phyloP scores from a whole-genome alignment of 2,113 vertebrate genomes.

The Silurus asotus region DNA sequence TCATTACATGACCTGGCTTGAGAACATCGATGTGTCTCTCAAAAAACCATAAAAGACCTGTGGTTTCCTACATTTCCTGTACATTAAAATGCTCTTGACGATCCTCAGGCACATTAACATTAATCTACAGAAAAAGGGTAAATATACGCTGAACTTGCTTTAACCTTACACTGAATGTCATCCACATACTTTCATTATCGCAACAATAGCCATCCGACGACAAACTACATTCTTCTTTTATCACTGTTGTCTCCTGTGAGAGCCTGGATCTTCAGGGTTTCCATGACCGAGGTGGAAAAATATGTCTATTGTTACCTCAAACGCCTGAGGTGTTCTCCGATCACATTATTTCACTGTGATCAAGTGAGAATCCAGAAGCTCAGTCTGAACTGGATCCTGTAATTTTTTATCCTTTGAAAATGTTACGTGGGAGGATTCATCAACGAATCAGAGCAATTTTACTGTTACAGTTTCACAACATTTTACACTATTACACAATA shows the following conservation, averaged over 20 bases:
- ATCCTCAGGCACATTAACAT: not conserved
- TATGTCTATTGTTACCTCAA: slow-evolving; percentile 29
- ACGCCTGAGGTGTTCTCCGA: slow-evolving; percentile 13
- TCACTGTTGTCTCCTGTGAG: not conserved
- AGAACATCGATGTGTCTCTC: no score
- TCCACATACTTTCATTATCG: not conserved
- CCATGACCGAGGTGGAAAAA: slow-evolving; percentile 13
- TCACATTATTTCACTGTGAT: not conserved
- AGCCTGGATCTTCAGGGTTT: not conserved
- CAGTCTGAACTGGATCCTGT: not conserved
- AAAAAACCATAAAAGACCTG: no score
- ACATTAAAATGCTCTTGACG: not conserved
- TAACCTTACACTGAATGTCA: not conserved
- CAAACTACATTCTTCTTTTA: not conserved
- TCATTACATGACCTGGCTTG: no score
- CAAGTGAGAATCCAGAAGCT: not conserved
- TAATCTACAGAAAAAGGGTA: not conserved
- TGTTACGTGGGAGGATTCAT: not conserved
- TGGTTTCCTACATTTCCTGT: not conserved
- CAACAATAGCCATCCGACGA: not conserved
- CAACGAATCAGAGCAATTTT: not conserved
- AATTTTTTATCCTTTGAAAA: not conserved
- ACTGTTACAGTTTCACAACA: not conserved
- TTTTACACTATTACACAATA: not conserved
- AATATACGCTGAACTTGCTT: not conserved